Conservation (phyloP, 2,888 invertebrate species). For the Leuctra nigra region DNA sequence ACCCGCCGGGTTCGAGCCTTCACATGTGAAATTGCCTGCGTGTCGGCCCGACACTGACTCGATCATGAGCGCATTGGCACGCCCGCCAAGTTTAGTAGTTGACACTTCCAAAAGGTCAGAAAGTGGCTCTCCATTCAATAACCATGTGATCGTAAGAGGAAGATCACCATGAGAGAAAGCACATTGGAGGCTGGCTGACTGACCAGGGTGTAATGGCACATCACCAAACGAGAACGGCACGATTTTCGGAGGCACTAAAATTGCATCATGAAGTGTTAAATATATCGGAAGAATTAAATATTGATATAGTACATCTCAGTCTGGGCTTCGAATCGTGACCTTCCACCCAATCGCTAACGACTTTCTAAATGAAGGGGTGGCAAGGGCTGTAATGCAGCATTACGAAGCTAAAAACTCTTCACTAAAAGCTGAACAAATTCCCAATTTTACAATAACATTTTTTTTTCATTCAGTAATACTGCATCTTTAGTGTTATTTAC, state of each 20-base stretch:
- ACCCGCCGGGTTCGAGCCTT: constrained; percentile 49
- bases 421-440: too few species aligned
- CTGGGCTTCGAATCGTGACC: too few species aligned
- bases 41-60: constrained; percentile 47
- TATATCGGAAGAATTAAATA: too few species aligned
- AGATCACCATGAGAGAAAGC: constrained; percentile 38
- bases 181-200: constrained; percentile 37
- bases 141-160: constrained; percentile 44
- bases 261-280: too few species aligned
- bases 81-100: constrained; percentile 38
- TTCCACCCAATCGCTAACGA: too few species aligned
- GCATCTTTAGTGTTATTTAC: too few species aligned
- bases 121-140: constrained; percentile 54
- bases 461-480: too few species aligned
- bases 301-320: too few species aligned
- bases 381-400: too few species aligned
- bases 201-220: constrained; percentile 52
- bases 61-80: constrained; percentile 52
- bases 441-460: too few species aligned
- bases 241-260: constrained; percentile 47
- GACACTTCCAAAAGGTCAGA: constrained; percentile 29
- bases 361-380: too few species aligned
- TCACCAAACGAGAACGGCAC: constrained; percentile 50
- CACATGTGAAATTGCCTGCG: constrained; percentile 52
- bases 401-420: too few species aligned